Percentiles rank a stretch among this genome's conserved stretches.
Evolutionary conservation across 2,113 vertebrate species (phyloP).

Genomic region (Paralichthys olivaceus): DNA sequence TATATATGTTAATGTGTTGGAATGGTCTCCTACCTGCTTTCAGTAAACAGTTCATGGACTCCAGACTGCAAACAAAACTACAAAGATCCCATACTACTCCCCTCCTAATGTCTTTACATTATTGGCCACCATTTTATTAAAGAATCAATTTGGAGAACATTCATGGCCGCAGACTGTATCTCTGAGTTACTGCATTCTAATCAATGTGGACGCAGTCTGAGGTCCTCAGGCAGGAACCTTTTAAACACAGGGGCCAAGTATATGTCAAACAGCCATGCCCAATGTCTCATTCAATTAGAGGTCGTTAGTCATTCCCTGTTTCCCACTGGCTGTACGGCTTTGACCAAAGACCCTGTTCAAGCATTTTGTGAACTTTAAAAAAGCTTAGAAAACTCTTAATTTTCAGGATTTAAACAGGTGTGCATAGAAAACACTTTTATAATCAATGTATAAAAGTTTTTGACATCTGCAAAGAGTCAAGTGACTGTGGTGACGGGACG

Average conservation of each 20-base stretch:
- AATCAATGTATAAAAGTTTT: too few species aligned
- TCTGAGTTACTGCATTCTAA: background rate
- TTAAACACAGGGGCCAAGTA: background rate
- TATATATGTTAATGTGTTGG: background rate
- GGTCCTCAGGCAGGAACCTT: background rate
- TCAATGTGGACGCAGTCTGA: background rate
- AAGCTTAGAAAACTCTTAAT: too few species aligned
- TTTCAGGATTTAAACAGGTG: too few species aligned
- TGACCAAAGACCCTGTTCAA: too few species aligned
- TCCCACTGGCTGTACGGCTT: background rate
- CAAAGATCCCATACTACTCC: background rate
- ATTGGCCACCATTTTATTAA: background rate
- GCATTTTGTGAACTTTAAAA: too few species aligned
- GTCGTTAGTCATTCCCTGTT: background rate
- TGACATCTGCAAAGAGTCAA: background rate
- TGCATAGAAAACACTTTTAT: background rate
- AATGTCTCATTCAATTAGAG: background rate
- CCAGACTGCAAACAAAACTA: background rate
- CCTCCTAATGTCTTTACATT: background rate
- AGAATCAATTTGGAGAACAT: slow-evolving; percentile 1
- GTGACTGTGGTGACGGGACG: background rate
- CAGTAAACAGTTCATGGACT: background rate
- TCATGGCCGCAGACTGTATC: background rate
- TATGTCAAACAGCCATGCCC: background rate
- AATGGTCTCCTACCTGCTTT: background rate